Evolutionary conservation across 2,888 invertebrate species (phyloP), one percentile per base, ranked within the genome.

Genomic region (Cryptocheilus praepositus): DNA sequence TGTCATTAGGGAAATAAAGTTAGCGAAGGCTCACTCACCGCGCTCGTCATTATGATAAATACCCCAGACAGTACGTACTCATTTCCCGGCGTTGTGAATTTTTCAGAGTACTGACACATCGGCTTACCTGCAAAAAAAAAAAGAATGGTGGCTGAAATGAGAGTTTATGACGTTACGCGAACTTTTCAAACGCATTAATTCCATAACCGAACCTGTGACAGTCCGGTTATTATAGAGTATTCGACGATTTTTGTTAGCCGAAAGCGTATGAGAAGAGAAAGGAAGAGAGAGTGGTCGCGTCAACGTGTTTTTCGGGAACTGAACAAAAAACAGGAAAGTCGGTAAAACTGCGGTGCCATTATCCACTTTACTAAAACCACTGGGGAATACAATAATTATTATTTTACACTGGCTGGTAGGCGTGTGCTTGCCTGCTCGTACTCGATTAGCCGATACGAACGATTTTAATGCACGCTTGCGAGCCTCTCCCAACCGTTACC

Each of bases 61-160:
- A 36, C 36, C 7, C 11, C 11, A 11, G 36, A 19, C 36, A 2
- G 36, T 55, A 28, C 36, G 55, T 8, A 36, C 28, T 36, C 36
- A 36, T 36, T 11, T 7, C 8, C 1, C 8, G 36, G 11, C 1
- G 36, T 36, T 36, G 11, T 7, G 36, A 36, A 36, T 36, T 36
- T 36, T 36, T 7, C 13, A 36, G 36, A 5, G 36, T 36, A 11
- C 3, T 36, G 16, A 16, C 28, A 16, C 11, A 54, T 25, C 18
- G 8, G 54, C 74, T 79, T 72, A 81, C 81, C 80, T 80, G 75
- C 22, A 79, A 81, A 28, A 49, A 58, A 71, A n/a, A 19, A n/a
- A 60, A 61, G 46, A 44, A 45, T 54, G 22, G 49, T 7, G 3
- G 5, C 16, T 49, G 3, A 19, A 49, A 15, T 49, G 5, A 49